Percentiles rank a stretch among this genome's conserved stretches.
phyloP scores from a whole-genome alignment of 2,888 invertebrate genomes.

The Elmis aenea region DNA sequence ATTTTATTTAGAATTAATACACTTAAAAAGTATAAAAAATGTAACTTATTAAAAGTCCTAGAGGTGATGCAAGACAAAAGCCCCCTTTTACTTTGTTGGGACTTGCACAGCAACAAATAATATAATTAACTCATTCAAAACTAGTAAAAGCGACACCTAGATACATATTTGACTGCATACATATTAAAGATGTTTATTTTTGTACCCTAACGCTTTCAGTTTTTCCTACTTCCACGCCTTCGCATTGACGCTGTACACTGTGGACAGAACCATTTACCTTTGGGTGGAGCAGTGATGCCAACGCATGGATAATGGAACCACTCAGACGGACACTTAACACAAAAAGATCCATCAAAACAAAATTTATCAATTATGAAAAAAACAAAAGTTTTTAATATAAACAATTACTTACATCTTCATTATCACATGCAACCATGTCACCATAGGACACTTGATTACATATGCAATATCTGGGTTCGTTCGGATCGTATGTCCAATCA shows the following conservation, averaged over 20 bases:
- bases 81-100: too few relatives aligned
- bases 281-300: conserved; percentile 90
- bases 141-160: too few relatives aligned
- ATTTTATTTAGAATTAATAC: too few relatives aligned
- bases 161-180: too few relatives aligned
- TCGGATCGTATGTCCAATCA: conserved; percentile 92
- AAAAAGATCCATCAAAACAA: not conserved
- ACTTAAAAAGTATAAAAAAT: too few relatives aligned
- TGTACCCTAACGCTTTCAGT: too few relatives aligned
- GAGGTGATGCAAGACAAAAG: too few relatives aligned
- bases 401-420: conserved; percentile 75
- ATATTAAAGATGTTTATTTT: too few relatives aligned
- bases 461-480: conserved; percentile 93
- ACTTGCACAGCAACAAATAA: too few relatives aligned
- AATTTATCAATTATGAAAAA: not conserved
- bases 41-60: too few relatives aligned
- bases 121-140: too few relatives aligned
- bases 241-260: conserved; percentile 88
- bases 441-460: conserved; percentile 98
- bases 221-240: conserved; percentile 75
- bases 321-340: conserved; percentile 86
- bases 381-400: conserved; percentile 4
- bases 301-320: conserved; percentile 99
- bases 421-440: conserved; percentile 99
- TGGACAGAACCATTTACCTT: conserved; percentile 99